Percentiles rank a stretch among this genome's conserved stretches.
These are phyloP conservation scores for Drosophila novamexicana DNA, from an alignment of 1,140 invertebrate species.

Conservation along the genomic window DNA sequence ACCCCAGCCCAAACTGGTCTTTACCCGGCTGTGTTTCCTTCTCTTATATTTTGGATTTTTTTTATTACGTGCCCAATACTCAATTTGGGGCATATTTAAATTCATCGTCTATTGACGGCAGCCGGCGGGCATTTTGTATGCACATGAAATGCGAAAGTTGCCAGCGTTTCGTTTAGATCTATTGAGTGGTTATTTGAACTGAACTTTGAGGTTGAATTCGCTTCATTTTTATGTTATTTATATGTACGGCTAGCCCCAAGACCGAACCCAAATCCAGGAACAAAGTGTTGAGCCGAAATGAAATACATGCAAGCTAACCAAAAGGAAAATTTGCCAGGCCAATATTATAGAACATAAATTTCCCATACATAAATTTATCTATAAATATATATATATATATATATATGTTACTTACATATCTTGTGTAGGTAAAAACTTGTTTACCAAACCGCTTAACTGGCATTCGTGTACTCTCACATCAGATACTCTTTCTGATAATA, in stretches of 20 bases:
- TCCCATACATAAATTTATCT: constrained; percentile 18
- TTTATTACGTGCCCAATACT: constrained; percentile 83
- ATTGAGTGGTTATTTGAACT: constrained; percentile 81
- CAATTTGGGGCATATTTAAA: constrained; percentile 82
- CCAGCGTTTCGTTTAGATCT: constrained; percentile 60
- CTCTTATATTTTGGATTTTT: constrained; percentile 39
- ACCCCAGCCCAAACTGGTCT: constrained; percentile 22
- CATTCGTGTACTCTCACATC: constrained; percentile 34
- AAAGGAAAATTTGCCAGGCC: constrained; percentile 46
- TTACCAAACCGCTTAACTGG: constrained; percentile 60
- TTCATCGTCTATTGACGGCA: constrained; percentile 80
- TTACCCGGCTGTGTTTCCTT: background rate
- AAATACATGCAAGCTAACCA: constrained; percentile 53
- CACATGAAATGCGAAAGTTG: constrained; percentile 63
- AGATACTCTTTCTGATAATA: background rate
- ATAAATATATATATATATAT: background rate
- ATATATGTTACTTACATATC: constrained; percentile 23
- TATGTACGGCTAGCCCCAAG: constrained; percentile 13
- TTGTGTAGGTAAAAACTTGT: constrained; percentile 68
- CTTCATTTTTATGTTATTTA: constrained; percentile 82
- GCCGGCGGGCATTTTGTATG: constrained; percentile 72
- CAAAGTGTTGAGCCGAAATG: constrained; percentile 62
- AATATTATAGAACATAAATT: constrained; percentile 56
- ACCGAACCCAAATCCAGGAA: constrained; percentile 2
- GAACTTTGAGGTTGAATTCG: constrained; percentile 81